phyloP scores from a whole-genome alignment of 2,888 invertebrate genomes.

The Oxyteleia sp. region DNA sequence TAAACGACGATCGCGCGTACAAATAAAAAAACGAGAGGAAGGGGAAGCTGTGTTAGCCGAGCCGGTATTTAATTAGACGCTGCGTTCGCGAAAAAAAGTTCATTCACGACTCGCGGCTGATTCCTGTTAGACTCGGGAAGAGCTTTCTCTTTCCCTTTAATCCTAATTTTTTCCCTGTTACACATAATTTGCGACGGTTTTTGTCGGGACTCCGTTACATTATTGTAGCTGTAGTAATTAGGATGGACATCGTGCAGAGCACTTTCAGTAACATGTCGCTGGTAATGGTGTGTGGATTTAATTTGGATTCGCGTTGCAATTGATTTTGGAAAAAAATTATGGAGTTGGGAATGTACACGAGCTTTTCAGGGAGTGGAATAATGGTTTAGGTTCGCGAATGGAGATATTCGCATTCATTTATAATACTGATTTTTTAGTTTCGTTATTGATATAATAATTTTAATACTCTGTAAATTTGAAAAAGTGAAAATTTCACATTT shows the following conservation, averaged over 20 bases:
- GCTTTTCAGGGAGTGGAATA: too few species aligned
- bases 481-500: too few species aligned
- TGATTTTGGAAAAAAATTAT: conserved; percentile 3
- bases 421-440: too few species aligned
- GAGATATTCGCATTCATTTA: too few species aligned
- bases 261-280: conserved; percentile 73
- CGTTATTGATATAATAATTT: too few species aligned
- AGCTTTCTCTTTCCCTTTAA: conserved; percentile 37
- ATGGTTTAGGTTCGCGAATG: too few species aligned
- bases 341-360: too few species aligned
- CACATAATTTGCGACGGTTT: conserved; percentile 81
- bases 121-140: conserved; percentile 22
- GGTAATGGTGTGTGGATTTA: conserved; percentile 17
- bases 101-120: conserved; percentile 78
- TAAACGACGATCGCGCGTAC: conserved; percentile 49
- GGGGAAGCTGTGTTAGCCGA: conserved; percentile 71
- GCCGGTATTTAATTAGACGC: conserved; percentile 79
- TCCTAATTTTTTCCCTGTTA: conserved; percentile 45
- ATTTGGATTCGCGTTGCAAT: neutral
- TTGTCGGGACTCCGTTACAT: conserved; percentile 76
- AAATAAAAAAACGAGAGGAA: too few species aligned
- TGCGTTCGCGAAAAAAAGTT: conserved; percentile 77
- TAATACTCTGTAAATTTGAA: too few species aligned
- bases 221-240: conserved; percentile 81
- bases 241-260: conserved; percentile 72